Conservation (phyloP, 35 echinoderm and acorn worm species). For the Hemicentrotus pulcherrimus region DNA sequence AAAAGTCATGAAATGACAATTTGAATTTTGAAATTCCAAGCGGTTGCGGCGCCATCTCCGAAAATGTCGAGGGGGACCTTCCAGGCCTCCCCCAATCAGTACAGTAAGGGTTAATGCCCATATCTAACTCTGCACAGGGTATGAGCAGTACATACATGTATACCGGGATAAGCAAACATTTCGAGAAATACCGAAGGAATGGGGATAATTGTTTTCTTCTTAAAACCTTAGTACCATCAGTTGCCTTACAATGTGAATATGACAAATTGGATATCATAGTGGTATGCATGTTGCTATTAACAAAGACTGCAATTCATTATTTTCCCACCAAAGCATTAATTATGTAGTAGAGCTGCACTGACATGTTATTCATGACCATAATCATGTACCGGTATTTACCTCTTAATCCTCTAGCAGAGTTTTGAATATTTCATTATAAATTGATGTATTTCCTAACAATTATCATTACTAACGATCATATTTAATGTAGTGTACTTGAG, state of each 20-base stretch:
- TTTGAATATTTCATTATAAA: conserved; percentile 5
- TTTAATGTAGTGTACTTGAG: neutral
- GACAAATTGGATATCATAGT: neutral
- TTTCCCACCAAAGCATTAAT: neutral
- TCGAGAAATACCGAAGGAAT: neutral
- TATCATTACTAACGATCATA: conserved; percentile 13
- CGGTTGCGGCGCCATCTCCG: too few species aligned
- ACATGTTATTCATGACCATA: neutral
- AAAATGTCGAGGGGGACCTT: too few species aligned
- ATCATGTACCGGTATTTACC: neutral
- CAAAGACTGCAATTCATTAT: neutral
- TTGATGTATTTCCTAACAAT: neutral
- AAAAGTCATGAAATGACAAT: too few species aligned
- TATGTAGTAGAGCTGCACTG: neutral
- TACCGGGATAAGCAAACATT: neutral
- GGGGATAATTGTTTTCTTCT: neutral
- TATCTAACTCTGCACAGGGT: neutral
- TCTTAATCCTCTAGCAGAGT: neutral
- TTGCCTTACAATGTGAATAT: conserved; percentile 9
- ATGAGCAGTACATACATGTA: neutral
- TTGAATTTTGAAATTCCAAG: too few species aligned
- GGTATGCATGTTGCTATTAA: neutral
- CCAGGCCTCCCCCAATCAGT: too few species aligned
- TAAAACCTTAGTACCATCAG: neutral
- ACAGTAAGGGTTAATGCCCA: neutral